phyloP scores from a whole-genome alignment of 2,113 vertebrate species.

The Myiopsitta monachus region DNA sequence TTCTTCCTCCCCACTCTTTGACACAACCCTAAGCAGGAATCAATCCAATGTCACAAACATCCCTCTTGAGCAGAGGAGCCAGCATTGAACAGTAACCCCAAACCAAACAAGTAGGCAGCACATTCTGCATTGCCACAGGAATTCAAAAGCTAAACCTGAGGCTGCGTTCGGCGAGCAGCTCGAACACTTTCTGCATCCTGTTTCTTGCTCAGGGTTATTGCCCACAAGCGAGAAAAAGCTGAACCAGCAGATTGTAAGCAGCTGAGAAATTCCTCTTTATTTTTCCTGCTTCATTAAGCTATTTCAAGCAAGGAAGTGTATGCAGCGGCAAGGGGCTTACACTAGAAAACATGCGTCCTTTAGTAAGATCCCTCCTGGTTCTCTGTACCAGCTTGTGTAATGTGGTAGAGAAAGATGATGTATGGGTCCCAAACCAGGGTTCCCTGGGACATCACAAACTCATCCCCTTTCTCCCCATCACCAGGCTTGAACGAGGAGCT shows the following conservation, averaged over 20 bases:
- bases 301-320: not conserved
- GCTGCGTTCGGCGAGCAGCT: not conserved
- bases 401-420: not conserved
- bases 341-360: not conserved
- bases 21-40: not conserved
- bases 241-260: not conserved
- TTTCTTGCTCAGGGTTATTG: not conserved
- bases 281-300: not conserved
- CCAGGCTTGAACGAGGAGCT: slow-evolving; percentile 97
- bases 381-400: not conserved
- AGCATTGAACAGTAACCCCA: not conserved
- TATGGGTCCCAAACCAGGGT: fast-evolving
- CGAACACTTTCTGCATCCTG: fast-evolving
- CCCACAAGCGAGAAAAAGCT: not conserved
- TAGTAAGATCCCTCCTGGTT: not conserved
- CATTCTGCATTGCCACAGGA: not conserved
- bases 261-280: not conserved
- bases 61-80: not conserved
- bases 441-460: not conserved
- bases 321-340: not conserved
- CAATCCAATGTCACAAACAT: not conserved
- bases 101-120: not conserved
- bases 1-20: not conserved
- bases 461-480: not conserved
- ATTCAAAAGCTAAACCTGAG: not conserved